phyloP scores from a whole-genome alignment of 2,113 vertebrate genomes.

The Apus apus region DNA sequence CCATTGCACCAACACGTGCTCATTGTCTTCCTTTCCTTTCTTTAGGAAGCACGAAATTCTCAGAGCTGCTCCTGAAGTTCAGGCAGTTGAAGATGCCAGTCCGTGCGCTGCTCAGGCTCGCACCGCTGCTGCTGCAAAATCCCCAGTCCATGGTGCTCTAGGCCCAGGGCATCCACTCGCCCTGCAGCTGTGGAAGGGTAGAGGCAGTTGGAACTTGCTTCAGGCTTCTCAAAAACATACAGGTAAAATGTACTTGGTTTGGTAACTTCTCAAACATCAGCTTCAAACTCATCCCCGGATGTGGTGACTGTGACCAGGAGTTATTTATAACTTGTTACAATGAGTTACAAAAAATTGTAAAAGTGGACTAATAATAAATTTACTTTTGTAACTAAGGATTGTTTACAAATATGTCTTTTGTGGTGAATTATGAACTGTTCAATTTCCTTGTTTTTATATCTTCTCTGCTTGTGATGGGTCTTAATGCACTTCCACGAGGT shows the following conservation, averaged over 20 bases:
- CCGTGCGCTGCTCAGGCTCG: slow-evolving; percentile 86
- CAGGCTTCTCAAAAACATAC: neutral
- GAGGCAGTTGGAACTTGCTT: neutral
- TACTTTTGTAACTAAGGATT: slow-evolving; percentile 77
- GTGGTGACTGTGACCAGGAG: neutral
- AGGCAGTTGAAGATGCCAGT: slow-evolving; percentile 85
- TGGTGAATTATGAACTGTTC: neutral
- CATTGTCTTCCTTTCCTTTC: neutral
- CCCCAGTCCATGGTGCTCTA: slow-evolving; percentile 80
- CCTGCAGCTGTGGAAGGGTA: neutral
- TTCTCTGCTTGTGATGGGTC: neutral
- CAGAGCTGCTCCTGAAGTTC: slow-evolving; percentile 85
- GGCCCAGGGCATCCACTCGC: neutral
- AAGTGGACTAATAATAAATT: slow-evolving; percentile 65
- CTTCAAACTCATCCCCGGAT: neutral
- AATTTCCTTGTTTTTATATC: neutral
- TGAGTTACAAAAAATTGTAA: neutral
- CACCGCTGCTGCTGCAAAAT: slow-evolving; percentile 82
- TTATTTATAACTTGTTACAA: slow-evolving; percentile 49
- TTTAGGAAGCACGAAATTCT: slow-evolving; percentile 85
- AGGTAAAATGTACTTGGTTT: neutral
- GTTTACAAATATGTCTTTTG: neutral
- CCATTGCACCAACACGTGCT: fast-evolving
- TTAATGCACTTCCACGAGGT: fast-evolving
- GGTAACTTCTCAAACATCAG: neutral